phyloP scores from a whole-genome alignment of 2,888 invertebrate species.

The Rapana venosa region DNA sequence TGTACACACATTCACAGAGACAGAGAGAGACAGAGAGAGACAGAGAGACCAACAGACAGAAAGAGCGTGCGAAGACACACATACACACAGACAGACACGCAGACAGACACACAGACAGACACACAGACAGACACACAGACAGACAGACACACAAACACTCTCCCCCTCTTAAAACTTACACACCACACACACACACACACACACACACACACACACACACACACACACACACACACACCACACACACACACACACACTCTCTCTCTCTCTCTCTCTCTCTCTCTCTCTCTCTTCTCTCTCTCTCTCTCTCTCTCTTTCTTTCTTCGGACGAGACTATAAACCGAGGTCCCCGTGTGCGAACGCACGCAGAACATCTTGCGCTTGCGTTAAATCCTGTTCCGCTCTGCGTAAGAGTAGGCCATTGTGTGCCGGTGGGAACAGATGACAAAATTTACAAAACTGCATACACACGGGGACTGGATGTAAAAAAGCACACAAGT shows the following conservation, averaged over 20 bases:
- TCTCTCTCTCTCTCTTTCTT: neutral
- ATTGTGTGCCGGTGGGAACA: neutral
- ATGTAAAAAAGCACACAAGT: too few species aligned
- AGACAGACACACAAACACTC: neutral
- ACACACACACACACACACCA: too few species aligned
- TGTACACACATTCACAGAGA: neutral
- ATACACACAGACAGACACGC: neutral
- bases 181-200: too few species aligned
- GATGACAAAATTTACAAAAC: too few species aligned
- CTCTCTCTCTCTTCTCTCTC: neutral
- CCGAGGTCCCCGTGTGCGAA: too few species aligned
- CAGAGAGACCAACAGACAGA: too few species aligned
- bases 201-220: too few species aligned
- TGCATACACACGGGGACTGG: too few species aligned
- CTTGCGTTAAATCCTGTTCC: too few species aligned
- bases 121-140: neutral
- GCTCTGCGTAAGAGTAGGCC: neutral
- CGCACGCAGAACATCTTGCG: too few species aligned
- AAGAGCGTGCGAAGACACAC: neutral
- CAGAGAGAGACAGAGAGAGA: too few species aligned
- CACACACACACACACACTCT: neutral
- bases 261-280: neutral
- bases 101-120: neutral
- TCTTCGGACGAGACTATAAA: too few species aligned
- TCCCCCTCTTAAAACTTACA: neutral